Evolutionary conservation across 2,888 invertebrate species (phyloP).

Genomic region (Acanthococcus lagerstroemiae): DNA sequence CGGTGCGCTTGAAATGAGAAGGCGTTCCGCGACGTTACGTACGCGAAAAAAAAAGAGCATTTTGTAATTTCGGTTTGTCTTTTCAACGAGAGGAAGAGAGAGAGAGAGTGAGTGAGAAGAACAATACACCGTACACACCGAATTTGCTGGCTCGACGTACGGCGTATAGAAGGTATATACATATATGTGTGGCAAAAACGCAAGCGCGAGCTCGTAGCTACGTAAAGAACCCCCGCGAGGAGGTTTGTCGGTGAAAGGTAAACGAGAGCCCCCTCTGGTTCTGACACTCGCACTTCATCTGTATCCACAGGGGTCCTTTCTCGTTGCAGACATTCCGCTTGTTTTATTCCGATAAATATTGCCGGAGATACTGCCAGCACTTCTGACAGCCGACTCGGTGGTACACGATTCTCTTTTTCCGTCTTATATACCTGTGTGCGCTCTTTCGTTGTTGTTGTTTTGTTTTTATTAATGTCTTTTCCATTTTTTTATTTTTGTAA

Average conservation of each 20-base stretch:
- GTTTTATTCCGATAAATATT: conserved; percentile 30
- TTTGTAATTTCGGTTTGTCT: too few relatives aligned
- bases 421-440: not conserved
- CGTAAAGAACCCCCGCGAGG: conserved; percentile 24
- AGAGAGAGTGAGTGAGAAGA: too few relatives aligned
- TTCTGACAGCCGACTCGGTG: conserved; percentile 30
- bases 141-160: too few relatives aligned
- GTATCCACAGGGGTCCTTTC: conserved; percentile 29
- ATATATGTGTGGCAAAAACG: conserved; percentile 6
- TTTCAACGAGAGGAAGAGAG: too few relatives aligned
- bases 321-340: conserved; percentile 31
- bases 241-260: conserved; percentile 31
- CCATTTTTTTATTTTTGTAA: conserved; percentile 10
- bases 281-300: conserved; percentile 31
- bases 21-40: too few relatives aligned
- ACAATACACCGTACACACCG: too few relatives aligned
- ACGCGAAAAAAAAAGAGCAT: too few relatives aligned
- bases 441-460: conserved; percentile 1
- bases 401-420: conserved; percentile 15
- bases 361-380: conserved; percentile 28
- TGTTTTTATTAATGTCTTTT: conserved; percentile 25
- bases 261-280: conserved; percentile 31
- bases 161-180: not conserved
- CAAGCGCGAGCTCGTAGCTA: conserved; percentile 25
- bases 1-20: too few relatives aligned